A percentile compares a stretch with the other conserved stretches of the same genome.
Conservation (phyloP, 2,113 vertebrate genomes). For the Lasiurus cinereus region DNA sequence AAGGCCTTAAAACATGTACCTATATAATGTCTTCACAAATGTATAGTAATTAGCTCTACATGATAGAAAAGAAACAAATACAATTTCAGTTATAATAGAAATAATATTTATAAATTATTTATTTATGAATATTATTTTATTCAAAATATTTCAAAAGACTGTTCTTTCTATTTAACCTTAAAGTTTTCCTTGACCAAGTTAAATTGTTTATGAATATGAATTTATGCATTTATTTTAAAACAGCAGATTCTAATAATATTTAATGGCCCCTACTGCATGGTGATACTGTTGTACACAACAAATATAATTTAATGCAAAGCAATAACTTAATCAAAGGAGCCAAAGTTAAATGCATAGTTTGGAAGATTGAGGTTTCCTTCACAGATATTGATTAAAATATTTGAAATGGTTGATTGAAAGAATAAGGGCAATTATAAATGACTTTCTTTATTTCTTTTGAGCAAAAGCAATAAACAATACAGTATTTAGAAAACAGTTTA, state of each 20-base stretch:
- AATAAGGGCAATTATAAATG: neutral
- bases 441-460: neutral
- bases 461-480: constrained; percentile 18
- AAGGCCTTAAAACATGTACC: neutral
- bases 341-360: neutral
- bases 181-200: neutral
- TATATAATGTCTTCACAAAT: constrained; percentile 43
- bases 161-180: constrained; percentile 5
- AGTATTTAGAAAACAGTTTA: constrained; percentile 37
- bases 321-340: constrained; percentile 10
- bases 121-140: constrained; percentile 62
- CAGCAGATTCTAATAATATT: constrained; percentile 42
- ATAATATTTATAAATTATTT: constrained; percentile 44
- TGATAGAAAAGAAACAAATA: constrained; percentile 48
- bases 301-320: neutral
- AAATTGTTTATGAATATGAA: constrained; percentile 35
- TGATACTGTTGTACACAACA: neutral
- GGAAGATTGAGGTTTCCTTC: constrained; percentile 4
- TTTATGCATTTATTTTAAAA: constrained; percentile 53
- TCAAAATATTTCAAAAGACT: constrained; percentile 46
- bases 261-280: neutral
- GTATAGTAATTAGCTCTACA: constrained; percentile 26
- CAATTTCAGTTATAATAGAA: constrained; percentile 56
- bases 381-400: constrained; percentile 33
- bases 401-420: constrained; percentile 37